Conservation (phyloP, 2,113 vertebrate genomes). For the Oreocharis arfaki region DNA sequence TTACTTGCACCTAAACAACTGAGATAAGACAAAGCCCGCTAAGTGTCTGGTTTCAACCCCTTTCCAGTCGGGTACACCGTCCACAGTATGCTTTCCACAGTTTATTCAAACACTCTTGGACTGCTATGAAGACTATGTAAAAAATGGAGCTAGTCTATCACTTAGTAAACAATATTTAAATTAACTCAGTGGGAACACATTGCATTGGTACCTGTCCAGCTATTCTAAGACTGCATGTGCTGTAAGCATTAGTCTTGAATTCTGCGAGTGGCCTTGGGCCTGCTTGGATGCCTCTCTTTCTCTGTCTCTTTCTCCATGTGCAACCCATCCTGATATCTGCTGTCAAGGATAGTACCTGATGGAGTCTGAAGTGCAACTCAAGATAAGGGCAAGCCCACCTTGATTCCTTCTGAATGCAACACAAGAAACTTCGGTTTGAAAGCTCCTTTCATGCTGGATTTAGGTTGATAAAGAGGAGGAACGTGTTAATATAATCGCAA, state of each 20-base stretch:
- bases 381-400: background rate
- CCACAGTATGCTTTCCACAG: background rate
- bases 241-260: background rate
- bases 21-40: background rate
- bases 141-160: background rate
- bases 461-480: background rate
- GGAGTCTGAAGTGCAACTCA: background rate
- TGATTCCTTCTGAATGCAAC: background rate
- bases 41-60: background rate
- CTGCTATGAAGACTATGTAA: background rate
- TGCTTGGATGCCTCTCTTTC: background rate
- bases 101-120: background rate
- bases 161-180: background rate
- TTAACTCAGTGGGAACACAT: background rate
- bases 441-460: background rate
- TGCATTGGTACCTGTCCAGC: background rate
- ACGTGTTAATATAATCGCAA: background rate
- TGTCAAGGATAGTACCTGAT: background rate
- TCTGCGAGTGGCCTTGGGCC: background rate
- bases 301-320: background rate
- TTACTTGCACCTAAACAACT: background rate
- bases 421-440: background rate
- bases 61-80: background rate
- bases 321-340: background rate
- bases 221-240: background rate